Conservation (phyloP, 2,113 vertebrate genomes). For the Steatornis caripensis region DNA sequence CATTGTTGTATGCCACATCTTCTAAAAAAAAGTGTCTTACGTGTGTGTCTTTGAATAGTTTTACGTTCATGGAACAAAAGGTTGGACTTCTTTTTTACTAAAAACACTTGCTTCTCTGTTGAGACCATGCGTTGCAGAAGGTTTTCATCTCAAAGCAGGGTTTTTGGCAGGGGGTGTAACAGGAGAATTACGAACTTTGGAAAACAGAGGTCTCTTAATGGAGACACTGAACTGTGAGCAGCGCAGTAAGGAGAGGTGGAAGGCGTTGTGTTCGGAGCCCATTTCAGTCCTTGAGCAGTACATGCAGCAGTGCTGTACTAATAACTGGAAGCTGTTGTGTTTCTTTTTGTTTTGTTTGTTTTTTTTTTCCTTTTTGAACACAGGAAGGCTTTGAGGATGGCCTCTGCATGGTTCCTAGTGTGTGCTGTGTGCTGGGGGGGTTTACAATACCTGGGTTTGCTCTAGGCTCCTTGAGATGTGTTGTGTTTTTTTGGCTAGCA, state of each 20-base stretch:
- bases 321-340: constrained; percentile 74
- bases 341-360: background rate
- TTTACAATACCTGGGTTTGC: background rate
- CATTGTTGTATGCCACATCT: background rate
- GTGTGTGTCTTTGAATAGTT: background rate
- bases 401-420: constrained; percentile 33
- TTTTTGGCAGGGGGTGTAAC: background rate
- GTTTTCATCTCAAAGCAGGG: background rate
- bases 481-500: background rate
- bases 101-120: background rate
- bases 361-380: background rate
- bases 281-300: background rate
- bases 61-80: background rate
- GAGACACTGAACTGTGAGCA: background rate
- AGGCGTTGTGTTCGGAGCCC: background rate
- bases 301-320: constrained; percentile 35
- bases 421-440: constrained; percentile 10
- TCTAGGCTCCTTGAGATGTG: constrained; percentile 12
- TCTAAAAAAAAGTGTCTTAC: background rate
- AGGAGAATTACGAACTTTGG: background rate
- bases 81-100: background rate
- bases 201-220: background rate
- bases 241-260: background rate
- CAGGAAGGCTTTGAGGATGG: background rate
- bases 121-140: background rate